These are phyloP conservation scores for Drosophila peninsularis DNA, from an alignment of 2,888 invertebrate species.

Conservation along the genomic window DNA sequence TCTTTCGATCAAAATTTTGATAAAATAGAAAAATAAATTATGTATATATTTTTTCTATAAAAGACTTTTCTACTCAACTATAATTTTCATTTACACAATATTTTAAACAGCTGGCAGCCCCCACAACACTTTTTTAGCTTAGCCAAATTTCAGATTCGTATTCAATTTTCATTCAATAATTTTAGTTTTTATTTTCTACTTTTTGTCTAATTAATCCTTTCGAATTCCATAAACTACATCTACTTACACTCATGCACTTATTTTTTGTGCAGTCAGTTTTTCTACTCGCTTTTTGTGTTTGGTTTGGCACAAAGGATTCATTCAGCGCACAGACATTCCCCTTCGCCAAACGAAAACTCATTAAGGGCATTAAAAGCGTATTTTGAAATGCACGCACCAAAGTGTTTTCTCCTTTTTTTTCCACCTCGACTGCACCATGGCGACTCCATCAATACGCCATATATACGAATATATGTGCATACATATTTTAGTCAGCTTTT, in stretches of 20 bases:
- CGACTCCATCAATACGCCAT: constrained; percentile 74
- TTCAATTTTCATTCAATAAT: background rate
- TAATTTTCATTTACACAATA: too few relatives aligned
- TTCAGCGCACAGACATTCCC: constrained; percentile 34
- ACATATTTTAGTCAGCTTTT: constrained; percentile 54
- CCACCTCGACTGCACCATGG: constrained; percentile 40
- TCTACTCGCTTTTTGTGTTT: background rate
- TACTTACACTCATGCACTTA: constrained; percentile 16
- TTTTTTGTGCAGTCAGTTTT: background rate
- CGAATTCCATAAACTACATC: constrained; percentile 9
- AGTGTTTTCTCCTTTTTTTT: constrained; percentile 23
- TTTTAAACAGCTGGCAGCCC: background rate
- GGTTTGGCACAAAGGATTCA: constrained; percentile 22
- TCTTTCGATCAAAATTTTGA: too few relatives aligned
- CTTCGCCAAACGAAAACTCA: constrained; percentile 58
- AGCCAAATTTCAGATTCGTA: background rate
- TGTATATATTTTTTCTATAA: too few relatives aligned
- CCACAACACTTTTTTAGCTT: background rate
- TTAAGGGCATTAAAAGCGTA: constrained; percentile 74
- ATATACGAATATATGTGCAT: constrained; percentile 29
- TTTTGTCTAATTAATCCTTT: background rate
- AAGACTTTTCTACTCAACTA: too few relatives aligned
- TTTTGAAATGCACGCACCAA: constrained; percentile 57
- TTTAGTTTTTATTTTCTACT: background rate
- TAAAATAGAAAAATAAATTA: too few relatives aligned